Conservation (phyloP, 2,888 invertebrate genomes). For the Cacoxenus indagator region DNA sequence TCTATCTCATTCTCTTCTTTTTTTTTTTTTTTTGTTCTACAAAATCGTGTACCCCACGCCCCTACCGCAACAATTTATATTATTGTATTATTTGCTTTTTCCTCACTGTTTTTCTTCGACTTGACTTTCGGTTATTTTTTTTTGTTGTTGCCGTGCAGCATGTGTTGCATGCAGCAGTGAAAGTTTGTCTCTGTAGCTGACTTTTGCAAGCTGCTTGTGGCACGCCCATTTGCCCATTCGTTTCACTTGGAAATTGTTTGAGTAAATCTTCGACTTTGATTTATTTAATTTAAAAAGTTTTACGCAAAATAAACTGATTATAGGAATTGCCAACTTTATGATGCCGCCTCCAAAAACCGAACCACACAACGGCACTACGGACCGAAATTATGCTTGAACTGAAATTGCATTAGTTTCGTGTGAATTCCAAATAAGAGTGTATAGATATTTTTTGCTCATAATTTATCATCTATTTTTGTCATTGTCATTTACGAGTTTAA, state of each 20-base stretch:
- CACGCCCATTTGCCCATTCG: not conserved
- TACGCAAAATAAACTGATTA: constrained; percentile 21
- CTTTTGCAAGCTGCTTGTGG: too few relatives aligned
- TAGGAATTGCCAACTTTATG: not conserved
- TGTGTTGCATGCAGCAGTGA: constrained; percentile 14
- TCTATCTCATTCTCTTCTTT: not conserved
- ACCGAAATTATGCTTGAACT: too few relatives aligned
- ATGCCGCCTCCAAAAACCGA: not conserved
- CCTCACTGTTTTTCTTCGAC: not conserved
- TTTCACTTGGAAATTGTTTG: constrained; percentile 1
- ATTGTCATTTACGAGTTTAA: not conserved
- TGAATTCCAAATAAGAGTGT: not conserved
- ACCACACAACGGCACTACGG: too few relatives aligned
- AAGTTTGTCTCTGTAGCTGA: constrained; percentile 11
- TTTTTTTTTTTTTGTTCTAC: not conserved
- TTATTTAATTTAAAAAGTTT: constrained; percentile 29
- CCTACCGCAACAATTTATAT: not conserved
- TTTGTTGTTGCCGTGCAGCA: constrained; percentile 4
- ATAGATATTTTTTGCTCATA: not conserved
- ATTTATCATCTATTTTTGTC: not conserved
- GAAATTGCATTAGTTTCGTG: too few relatives aligned
- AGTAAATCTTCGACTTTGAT: constrained; percentile 23
- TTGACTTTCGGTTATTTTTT: not conserved
- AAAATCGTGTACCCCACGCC: not conserved
- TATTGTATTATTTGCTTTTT: not conserved